Evolutionary conservation across 2,888 invertebrate genomes (phyloP).

Genomic region (Callyntrura guangdongensis): DNA sequence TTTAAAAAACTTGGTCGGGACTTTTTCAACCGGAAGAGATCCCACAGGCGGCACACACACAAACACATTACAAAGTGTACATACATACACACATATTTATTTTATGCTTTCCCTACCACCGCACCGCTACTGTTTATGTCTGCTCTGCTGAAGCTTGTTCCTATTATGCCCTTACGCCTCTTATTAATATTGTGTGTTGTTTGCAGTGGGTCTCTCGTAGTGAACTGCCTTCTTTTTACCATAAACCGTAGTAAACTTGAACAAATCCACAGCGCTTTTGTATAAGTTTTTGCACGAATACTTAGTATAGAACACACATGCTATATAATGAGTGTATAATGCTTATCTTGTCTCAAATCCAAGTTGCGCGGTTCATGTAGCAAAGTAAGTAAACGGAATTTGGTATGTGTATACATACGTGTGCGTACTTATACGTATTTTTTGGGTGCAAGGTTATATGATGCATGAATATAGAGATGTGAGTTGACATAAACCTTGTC

Average conservation of each 20-base stretch:
- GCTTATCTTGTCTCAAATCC: not conserved
- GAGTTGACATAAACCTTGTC: slow-evolving; percentile 6
- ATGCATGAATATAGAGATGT: not conserved
- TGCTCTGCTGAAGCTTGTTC: slow-evolving; percentile 6
- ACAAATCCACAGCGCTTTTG: slow-evolving; percentile 13
- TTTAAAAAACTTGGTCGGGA: slow-evolving; percentile 70
- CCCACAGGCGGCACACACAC: slow-evolving; percentile 63
- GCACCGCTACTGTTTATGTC: not conserved
- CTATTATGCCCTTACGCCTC: not conserved
- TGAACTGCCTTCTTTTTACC: not conserved
- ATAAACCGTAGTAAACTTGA: not conserved
- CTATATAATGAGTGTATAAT: not conserved
- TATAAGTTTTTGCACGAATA: slow-evolving; percentile 24
- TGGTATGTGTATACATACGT: not conserved
- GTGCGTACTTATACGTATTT: not conserved
- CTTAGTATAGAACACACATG: not conserved
- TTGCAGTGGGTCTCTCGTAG: not conserved
- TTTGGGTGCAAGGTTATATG: not conserved
- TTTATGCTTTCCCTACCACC: slow-evolving; percentile 15
- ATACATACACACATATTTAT: slow-evolving; percentile 39
- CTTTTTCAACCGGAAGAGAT: slow-evolving; percentile 75
- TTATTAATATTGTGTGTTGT: not conserved
- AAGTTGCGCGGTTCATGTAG: slow-evolving; percentile 2
- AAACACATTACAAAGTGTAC: too few species aligned
- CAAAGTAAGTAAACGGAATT: not conserved